Conservation (phyloP, 2,888 invertebrate species). For the Drosophila rellima region DNA sequence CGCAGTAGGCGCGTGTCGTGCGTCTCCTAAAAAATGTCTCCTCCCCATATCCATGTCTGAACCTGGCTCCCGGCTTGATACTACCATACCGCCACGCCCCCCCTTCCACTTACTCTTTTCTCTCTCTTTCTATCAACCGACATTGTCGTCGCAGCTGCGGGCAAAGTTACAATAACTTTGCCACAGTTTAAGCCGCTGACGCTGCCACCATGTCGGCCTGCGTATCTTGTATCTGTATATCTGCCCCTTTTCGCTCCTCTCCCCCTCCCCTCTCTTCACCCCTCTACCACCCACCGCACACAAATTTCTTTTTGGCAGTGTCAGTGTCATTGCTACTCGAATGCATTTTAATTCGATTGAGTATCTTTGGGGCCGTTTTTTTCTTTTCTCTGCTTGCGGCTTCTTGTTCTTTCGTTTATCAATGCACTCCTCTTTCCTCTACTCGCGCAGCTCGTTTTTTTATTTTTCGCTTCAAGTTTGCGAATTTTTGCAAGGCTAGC, state of each 20-base stretch:
- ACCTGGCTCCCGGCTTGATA: conserved; percentile 21
- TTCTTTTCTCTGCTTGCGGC: conserved; percentile 5
- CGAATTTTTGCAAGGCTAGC: conserved; percentile 56
- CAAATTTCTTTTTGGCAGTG: conserved; percentile 46
- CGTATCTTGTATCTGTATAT: conserved; percentile 50
- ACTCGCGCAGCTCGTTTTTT: background rate
- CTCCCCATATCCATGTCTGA: background rate
- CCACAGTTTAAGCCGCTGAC: conserved; percentile 68
- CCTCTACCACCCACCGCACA: background rate
- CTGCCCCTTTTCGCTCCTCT: conserved; percentile 14
- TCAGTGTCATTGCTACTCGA: conserved; percentile 72
- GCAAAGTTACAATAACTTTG: conserved; percentile 77
- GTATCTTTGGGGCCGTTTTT: conserved; percentile 49
- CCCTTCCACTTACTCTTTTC: background rate
- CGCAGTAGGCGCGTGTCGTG: conserved; percentile 68
- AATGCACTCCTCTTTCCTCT: background rate
- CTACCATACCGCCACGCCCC: background rate
- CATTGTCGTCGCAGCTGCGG: conserved; percentile 50
- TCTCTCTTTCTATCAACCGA: background rate
- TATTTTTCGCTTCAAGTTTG: conserved; percentile 25
- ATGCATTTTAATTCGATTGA: conserved; percentile 79
- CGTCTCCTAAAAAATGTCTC: conserved; percentile 17
- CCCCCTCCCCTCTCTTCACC: conserved; percentile 2
- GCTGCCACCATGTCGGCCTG: conserved; percentile 14
- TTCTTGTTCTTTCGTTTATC: conserved; percentile 2